A percentile compares a stretch with the other conserved stretches of the same genome.
Conservation (phyloP, 2,797 vertebrate genomes). For the Miichthys miiuy region DNA sequence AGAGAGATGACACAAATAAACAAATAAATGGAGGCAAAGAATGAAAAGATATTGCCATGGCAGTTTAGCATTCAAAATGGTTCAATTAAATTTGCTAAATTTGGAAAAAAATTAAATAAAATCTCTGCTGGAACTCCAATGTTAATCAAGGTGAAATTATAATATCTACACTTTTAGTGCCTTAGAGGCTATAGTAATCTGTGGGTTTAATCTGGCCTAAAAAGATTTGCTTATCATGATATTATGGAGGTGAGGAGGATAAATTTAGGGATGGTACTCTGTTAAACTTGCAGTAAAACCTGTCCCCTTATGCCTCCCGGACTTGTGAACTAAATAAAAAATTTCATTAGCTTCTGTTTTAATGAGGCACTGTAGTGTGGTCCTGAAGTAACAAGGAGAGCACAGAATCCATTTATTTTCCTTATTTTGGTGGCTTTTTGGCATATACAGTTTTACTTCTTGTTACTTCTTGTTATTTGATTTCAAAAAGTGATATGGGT, state of each 20-base stretch:
- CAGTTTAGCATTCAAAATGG: constrained; percentile 12
- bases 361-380: neutral
- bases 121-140: constrained; percentile 1
- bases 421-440: neutral
- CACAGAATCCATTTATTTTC: neutral
- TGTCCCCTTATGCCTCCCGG: neutral
- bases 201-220: neutral
- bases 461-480: neutral
- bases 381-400: neutral
- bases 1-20: constrained; percentile 33
- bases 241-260: neutral
- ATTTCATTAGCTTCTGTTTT: neutral
- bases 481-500: neutral
- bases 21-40: constrained; percentile 36
- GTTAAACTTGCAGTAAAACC: neutral
- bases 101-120: neutral
- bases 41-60: constrained; percentile 8
- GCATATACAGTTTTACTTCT: neutral
- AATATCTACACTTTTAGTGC: neutral
- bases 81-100: neutral
- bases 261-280: neutral
- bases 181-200: neutral
- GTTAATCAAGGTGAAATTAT: constrained; percentile 6
- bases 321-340: constrained; percentile 2
- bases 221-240: neutral